Evolutionary conservation across 1,140 invertebrate species (phyloP).

Genomic region (Agrilus planipennis): DNA sequence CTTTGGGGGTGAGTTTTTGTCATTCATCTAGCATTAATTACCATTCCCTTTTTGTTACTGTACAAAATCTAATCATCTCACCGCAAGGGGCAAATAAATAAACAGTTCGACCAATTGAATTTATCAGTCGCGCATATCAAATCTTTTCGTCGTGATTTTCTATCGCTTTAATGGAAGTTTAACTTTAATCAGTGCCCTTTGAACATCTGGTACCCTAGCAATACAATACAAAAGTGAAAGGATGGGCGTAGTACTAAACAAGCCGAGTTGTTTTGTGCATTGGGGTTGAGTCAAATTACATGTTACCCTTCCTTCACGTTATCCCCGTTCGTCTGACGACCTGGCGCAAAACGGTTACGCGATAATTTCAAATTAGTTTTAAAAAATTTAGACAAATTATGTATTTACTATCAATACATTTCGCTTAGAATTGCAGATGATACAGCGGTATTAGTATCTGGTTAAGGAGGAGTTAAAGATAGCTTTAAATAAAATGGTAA

Average conservation of each 20-base stretch:
- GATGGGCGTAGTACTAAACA: slow-evolving; percentile 17
- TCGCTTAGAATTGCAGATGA: no score
- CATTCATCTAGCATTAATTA: no score
- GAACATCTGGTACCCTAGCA: slow-evolving; percentile 27
- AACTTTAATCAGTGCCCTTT: slow-evolving; percentile 29
- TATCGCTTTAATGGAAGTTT: slow-evolving; percentile 28
- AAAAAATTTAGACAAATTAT: neutral
- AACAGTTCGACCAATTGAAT: slow-evolving; percentile 19
- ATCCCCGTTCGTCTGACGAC: no score
- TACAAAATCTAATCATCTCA: neutral
- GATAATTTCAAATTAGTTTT: neutral
- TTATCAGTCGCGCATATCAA: slow-evolving; percentile 26
- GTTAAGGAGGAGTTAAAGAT: no score
- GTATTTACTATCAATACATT: no score
- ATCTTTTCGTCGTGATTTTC: slow-evolving; percentile 22
- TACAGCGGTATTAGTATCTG: no score
- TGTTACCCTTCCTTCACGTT: slow-evolving; percentile 1
- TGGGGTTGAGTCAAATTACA: slow-evolving; percentile 15
- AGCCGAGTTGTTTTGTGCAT: slow-evolving; percentile 16
- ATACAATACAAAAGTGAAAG: slow-evolving; percentile 17
- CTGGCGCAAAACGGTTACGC: no score
- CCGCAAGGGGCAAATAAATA: slow-evolving; percentile 15
- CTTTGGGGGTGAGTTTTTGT: no score
- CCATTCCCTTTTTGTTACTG: neutral
- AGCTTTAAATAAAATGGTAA: no score